A percentile compares a stretch with the other conserved stretches of the same genome.
These are phyloP conservation scores for Gobionotothen gibberifrons DNA, from an alignment of 2,797 vertebrate species.

Conservation along the genomic window DNA sequence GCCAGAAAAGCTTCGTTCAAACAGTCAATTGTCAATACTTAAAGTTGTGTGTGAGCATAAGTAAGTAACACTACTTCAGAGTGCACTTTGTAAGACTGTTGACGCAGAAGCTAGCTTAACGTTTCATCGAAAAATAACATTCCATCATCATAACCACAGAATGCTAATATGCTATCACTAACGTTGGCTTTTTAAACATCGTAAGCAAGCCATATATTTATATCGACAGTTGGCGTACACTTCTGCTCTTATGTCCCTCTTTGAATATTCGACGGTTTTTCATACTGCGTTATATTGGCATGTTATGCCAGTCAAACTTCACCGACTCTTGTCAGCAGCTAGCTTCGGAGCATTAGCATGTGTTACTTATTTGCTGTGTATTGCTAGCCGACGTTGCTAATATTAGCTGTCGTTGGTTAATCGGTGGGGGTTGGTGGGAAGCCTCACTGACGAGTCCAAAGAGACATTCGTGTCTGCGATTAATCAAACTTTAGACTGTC, in stretches of 20 bases:
- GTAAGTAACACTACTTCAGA: neutral
- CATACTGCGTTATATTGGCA: slow-evolving; percentile 7
- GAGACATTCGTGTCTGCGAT: neutral
- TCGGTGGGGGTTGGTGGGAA: slow-evolving; percentile 48
- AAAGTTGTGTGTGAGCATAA: neutral
- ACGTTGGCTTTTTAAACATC: slow-evolving; percentile 30
- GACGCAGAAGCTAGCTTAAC: slow-evolving; percentile 19
- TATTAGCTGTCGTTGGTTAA: slow-evolving; percentile 44
- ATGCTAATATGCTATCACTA: slow-evolving; percentile 71
- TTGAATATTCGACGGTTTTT: accelerated
- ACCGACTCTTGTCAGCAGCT: slow-evolving; percentile 8
- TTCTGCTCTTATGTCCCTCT: neutral
- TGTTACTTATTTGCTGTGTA: slow-evolving; percentile 47
- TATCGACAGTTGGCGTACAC: neutral
- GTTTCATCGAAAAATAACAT: slow-evolving; percentile 60
- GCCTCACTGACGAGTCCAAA: neutral
- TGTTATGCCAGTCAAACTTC: slow-evolving; percentile 19
- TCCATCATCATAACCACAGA: slow-evolving; percentile 53
- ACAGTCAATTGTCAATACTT: neutral
- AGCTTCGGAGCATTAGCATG: slow-evolving; percentile 43
- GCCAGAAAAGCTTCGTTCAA: accelerated
- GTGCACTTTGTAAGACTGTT: neutral
- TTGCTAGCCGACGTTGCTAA: slow-evolving; percentile 49
- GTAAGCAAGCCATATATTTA: slow-evolving; percentile 1
- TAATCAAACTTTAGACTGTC: neutral